Conservation (phyloP, 2,113 vertebrate genomes). For the Dicerorhinus sumatrensis region DNA sequence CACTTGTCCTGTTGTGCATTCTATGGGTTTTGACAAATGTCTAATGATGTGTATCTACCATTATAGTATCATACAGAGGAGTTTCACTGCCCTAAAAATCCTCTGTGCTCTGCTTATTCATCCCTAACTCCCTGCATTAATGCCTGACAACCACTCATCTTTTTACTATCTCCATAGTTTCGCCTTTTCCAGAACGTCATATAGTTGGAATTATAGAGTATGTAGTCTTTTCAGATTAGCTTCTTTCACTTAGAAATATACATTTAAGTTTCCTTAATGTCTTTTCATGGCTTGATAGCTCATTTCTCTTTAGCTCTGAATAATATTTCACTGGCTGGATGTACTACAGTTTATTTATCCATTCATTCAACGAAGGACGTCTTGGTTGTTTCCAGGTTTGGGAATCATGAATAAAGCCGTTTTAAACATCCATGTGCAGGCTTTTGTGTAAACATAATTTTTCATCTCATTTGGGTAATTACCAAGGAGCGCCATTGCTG, state of each 20-base stretch:
- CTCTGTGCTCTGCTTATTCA: not conserved
- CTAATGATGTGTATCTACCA: not conserved
- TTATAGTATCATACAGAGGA: not conserved
- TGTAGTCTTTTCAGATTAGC: not conserved
- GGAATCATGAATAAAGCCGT: not conserved
- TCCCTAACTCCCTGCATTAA: not conserved
- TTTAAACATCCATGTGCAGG: not conserved
- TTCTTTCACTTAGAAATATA: not conserved
- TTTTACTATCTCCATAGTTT: not conserved
- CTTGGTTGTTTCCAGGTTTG: not conserved
- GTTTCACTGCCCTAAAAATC: not conserved
- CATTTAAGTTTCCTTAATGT: not conserved
- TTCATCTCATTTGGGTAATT: not conserved
- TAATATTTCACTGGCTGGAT: not conserved
- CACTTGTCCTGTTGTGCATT: not conserved
- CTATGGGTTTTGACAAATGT: not conserved
- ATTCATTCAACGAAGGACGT: not conserved
- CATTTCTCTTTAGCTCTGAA: not conserved
- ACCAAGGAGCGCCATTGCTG: not conserved
- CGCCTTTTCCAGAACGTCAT: not conserved
- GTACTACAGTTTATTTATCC: not conserved
- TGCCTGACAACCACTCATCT: not conserved
- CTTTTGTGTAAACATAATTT: not conserved
- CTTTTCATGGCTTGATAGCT: not conserved
- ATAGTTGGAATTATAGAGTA: not conserved